Evolutionary conservation across 2,888 invertebrate species (phyloP).

Genomic region (Limnephilus rhombicus): DNA sequence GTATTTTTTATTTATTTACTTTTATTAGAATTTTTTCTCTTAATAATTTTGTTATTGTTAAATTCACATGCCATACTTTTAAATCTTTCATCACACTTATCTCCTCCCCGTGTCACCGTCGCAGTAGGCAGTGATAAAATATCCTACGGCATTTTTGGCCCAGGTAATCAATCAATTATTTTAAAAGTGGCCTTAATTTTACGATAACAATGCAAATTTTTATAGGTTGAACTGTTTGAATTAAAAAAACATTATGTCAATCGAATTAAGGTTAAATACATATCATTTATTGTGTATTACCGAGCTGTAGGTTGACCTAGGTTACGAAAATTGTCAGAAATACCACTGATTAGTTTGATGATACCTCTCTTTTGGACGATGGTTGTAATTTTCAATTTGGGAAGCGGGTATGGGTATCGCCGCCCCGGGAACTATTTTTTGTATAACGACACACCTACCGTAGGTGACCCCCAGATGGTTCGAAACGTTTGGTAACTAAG

Average conservation of each 20-base stretch:
- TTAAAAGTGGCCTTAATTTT: background rate
- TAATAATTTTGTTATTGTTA: background rate
- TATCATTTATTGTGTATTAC: background rate
- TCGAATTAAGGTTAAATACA: background rate
- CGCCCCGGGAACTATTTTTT: too few species aligned
- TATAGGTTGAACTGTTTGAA: background rate
- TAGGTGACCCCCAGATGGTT: too few species aligned
- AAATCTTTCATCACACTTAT: background rate
- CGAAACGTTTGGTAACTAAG: too few species aligned
- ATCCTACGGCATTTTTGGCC: background rate
- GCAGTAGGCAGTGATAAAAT: background rate
- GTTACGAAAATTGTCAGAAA: too few species aligned
- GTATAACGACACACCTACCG: too few species aligned
- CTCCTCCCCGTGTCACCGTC: background rate
- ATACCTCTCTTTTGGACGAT: too few species aligned
- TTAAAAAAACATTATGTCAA: background rate
- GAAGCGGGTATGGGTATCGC: too few species aligned
- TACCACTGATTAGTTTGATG: too few species aligned
- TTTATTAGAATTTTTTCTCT: too few species aligned
- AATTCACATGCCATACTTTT: background rate
- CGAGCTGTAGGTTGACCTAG: background rate
- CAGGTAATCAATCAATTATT: background rate
- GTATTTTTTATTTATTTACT: too few species aligned
- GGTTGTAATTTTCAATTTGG: too few species aligned
- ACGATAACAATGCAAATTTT: background rate